A percentile compares a stretch with the other conserved stretches of the same genome.
Conservation (phyloP, 2,113 vertebrate species). For the Conger conger region DNA sequence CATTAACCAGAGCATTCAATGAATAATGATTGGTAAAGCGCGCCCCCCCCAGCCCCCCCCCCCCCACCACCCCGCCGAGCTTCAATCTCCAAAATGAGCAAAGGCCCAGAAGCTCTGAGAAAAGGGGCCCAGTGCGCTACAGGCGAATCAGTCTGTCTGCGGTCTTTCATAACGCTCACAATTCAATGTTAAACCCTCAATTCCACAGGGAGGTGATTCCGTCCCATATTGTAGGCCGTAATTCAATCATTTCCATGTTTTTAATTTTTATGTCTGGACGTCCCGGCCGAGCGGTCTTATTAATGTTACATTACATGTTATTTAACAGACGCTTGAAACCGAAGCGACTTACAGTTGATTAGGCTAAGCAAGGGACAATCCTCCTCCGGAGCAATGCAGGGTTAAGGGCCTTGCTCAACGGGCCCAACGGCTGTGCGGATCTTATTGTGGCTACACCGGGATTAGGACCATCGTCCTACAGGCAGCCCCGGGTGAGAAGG, state of each 20-base stretch:
- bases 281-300: not conserved
- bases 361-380: no score
- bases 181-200: not conserved
- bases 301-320: no score
- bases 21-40: not conserved
- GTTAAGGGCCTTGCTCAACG: no score
- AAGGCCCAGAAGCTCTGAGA: not conserved
- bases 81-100: not conserved
- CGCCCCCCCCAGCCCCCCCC: not conserved
- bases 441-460: no score
- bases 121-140: not conserved
- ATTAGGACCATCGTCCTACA: no score
- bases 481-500: no score
- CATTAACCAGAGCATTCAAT: constrained; percentile 2
- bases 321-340: no score
- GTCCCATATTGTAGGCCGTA: not conserved
- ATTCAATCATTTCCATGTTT: not conserved
- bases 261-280: no score
- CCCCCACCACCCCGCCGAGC: not conserved
- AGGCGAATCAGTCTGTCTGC: not conserved
- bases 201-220: not conserved
- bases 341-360: no score
- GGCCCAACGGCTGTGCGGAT: no score
- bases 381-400: no score
- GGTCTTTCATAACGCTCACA: not conserved